phyloP scores from a whole-genome alignment of 2,888 invertebrate species.

The Mayetiola destructor region DNA sequence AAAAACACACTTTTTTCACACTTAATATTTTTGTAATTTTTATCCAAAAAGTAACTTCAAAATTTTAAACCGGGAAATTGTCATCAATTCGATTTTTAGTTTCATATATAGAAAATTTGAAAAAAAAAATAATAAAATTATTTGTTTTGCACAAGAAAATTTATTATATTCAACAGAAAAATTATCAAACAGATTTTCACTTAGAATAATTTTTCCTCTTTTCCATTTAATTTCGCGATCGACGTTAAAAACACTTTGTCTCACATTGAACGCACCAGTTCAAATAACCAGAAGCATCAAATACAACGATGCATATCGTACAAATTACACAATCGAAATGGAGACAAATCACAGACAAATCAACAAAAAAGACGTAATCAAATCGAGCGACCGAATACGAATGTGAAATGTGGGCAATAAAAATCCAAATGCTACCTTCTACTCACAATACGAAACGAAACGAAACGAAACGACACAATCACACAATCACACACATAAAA shows the following conservation, averaged over 20 bases:
- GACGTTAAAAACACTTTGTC: neutral
- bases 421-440: conserved; percentile 14
- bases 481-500: conserved; percentile 8
- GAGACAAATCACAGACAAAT: conserved; percentile 14
- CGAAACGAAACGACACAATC: neutral
- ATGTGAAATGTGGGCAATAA: conserved; percentile 14
- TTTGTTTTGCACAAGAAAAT: no score
- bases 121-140: no score
- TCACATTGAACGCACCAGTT: neutral
- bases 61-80: no score
- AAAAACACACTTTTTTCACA: no score
- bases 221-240: no score
- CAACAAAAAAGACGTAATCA: conserved; percentile 15
- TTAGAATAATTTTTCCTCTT: no score
- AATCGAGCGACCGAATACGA: conserved; percentile 16
- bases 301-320: conserved; percentile 1
- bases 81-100: no score
- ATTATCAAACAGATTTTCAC: no score
- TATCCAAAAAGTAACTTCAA: no score
- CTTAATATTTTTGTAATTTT: no score
- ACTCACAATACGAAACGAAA: neutral
- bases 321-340: conserved; percentile 9
- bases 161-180: no score
- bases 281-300: neutral
- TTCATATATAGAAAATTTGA: no score